Conservation (phyloP, 2,888 invertebrate genomes). For the Latrodectus hesperus region DNA sequence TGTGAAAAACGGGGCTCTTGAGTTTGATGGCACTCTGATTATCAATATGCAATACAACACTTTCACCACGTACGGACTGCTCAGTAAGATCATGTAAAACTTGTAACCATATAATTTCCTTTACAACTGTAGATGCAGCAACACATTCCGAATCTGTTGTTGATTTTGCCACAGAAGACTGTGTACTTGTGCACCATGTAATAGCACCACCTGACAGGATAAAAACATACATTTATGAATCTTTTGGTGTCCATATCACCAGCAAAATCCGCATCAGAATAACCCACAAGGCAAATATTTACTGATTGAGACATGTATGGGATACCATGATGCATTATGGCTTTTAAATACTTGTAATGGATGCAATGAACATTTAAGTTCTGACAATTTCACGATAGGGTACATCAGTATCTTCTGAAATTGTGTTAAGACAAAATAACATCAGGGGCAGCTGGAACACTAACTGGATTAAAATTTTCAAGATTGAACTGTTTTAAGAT, state of each 20-base stretch:
- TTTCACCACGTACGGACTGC: not conserved
- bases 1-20: constrained; percentile 70
- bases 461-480: not conserved
- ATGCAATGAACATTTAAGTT: too few relatives aligned
- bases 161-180: constrained; percentile 27
- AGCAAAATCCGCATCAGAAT: constrained; percentile 54
- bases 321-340: too few relatives aligned
- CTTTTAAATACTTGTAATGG: too few relatives aligned
- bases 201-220: not conserved
- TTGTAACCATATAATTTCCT: not conserved
- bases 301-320: too few relatives aligned
- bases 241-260: constrained; percentile 23
- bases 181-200: constrained; percentile 3
- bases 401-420: too few relatives aligned
- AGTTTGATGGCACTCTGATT: constrained; percentile 70
- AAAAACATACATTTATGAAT: constrained; percentile 53
- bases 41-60: constrained; percentile 44
- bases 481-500: constrained; percentile 20
- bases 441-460: not conserved
- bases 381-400: too few relatives aligned
- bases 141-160: constrained; percentile 47
- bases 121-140: too few relatives aligned
- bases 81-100: constrained; percentile 36
- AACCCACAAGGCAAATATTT: constrained; percentile 15
- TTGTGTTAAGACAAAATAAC: constrained; percentile 14